Evolutionary conservation across 2,113 vertebrate species (phyloP), one percentile per base, ranked within the genome.

Genomic region (Nanorana parkeri): DNA sequence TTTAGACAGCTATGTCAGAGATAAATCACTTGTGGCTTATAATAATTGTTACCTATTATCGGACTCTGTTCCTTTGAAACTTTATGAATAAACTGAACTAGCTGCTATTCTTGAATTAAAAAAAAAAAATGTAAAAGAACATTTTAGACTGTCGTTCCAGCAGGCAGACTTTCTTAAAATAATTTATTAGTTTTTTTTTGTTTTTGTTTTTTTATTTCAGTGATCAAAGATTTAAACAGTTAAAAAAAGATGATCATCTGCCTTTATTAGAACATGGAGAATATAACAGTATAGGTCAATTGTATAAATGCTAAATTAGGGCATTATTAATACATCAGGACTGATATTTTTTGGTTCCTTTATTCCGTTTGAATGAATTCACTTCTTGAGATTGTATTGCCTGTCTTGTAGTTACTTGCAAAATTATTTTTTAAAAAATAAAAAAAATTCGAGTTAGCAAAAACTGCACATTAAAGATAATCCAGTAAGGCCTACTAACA

Each of bases 311-410:
- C 56, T 60, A 61, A 60, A 60, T 61, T 75, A 75, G 72, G 72
- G 72, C 58, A 75, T 75, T 75, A 75, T 75, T 58, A 75, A 58
- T 75, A 75, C 71, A 74, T 41, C 26, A 55, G 60, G 72, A 75
- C 41, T 56, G 56, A 60, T 75, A 75, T 75, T 75, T n/a, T 75
- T 75, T 75, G 55, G 72, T 75, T 75, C 56, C 8, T n/a, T 75
- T 60, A 41, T 58, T 60, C 29, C 36, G 72, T 75, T 75, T 75
- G 32, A 61, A 75, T 41, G 72, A 75, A 75, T 75, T 32, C 36
- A 36, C 58, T 75, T 73, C 69, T 73, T 52, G 24, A 73, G 69
- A 73, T 56, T 75, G 32, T 75, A 60, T 75, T 60, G 55, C 72
- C 72, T 75, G 72, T 75, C 72, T 60, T 75, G 72, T 75, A 75